phyloP scores from a whole-genome alignment of 1,140 invertebrate genomes.

The Drosophila pseudoobscura region DNA sequence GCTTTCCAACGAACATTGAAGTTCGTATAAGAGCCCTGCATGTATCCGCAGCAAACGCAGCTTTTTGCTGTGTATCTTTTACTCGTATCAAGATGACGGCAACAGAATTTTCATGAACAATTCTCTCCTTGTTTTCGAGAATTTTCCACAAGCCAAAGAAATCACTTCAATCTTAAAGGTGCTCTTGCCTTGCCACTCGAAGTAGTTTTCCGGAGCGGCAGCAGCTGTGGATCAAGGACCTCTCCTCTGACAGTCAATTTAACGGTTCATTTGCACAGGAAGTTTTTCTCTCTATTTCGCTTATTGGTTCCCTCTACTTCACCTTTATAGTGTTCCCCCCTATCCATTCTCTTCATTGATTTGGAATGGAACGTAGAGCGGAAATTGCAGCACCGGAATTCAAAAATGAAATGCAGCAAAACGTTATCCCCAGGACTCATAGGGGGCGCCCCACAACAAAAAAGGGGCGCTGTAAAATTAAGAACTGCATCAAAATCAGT shows the following conservation, averaged over 20 bases:
- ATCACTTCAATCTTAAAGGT: constrained; percentile 16
- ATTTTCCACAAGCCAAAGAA: no score
- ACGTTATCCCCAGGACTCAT: background rate
- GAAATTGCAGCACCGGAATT: constrained; percentile 29
- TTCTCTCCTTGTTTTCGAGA: no score
- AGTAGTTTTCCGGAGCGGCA: constrained; percentile 38
- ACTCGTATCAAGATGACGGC: no score
- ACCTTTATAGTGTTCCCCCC: background rate
- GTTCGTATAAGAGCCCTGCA: no score
- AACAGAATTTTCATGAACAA: no score
- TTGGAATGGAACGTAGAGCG: constrained; percentile 34
- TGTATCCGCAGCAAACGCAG: no score
- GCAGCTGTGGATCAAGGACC: constrained; percentile 26
- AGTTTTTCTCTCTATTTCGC: constrained; percentile 15
- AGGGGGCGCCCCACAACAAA: constrained; percentile 23
- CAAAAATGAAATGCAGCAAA: constrained; percentile 6
- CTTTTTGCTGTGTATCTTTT: no score
- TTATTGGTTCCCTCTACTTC: constrained; percentile 19
- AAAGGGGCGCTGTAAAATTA: constrained; percentile 39
- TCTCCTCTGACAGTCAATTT: constrained; percentile 55
- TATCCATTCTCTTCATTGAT: background rate
- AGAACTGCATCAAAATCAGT: constrained; percentile 30
- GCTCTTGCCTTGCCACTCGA: constrained; percentile 7
- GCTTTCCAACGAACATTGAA: no score
- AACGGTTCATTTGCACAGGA: constrained; percentile 72